phyloP scores from a whole-genome alignment of 2,888 invertebrate genomes.

The Sipha maydis region DNA sequence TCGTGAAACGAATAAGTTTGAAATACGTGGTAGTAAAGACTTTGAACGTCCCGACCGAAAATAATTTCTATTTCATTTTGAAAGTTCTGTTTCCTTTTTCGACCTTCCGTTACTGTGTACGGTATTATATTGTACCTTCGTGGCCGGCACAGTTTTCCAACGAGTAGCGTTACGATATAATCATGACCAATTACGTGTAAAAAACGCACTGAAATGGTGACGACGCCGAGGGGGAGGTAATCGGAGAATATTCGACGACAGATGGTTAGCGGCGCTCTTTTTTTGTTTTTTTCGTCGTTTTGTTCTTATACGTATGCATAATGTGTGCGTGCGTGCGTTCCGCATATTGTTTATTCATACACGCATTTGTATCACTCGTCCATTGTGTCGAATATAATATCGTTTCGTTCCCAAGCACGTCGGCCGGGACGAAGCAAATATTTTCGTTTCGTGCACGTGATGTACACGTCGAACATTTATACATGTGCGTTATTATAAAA shows the following conservation, averaged over 20 bases:
- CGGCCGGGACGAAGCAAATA: background rate
- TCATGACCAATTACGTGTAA: background rate
- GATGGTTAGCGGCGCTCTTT: slow-evolving; percentile 56
- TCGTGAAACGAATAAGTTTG: too few relatives aligned
- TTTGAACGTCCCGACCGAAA: too few relatives aligned
- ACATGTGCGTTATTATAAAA: too few relatives aligned
- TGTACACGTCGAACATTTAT: background rate
- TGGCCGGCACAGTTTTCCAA: too few relatives aligned
- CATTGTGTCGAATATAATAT: background rate
- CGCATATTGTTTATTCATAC: background rate
- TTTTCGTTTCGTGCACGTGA: background rate
- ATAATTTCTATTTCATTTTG: too few relatives aligned
- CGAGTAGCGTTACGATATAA: background rate
- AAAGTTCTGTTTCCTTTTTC: too few relatives aligned
- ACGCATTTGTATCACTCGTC: background rate
- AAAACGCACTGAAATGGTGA: background rate
- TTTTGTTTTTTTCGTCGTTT: background rate
- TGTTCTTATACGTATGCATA: background rate
- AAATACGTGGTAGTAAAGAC: too few relatives aligned
- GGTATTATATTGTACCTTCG: too few relatives aligned
- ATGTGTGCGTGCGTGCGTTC: background rate
- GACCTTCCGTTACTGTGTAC: too few relatives aligned
- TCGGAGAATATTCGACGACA: slow-evolving; percentile 33
- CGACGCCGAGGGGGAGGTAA: background rate
- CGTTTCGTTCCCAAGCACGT: background rate